Base-by-base conservation (phyloP, 1,140 invertebrate genomes). In the Drosophila aff. region DNA sequence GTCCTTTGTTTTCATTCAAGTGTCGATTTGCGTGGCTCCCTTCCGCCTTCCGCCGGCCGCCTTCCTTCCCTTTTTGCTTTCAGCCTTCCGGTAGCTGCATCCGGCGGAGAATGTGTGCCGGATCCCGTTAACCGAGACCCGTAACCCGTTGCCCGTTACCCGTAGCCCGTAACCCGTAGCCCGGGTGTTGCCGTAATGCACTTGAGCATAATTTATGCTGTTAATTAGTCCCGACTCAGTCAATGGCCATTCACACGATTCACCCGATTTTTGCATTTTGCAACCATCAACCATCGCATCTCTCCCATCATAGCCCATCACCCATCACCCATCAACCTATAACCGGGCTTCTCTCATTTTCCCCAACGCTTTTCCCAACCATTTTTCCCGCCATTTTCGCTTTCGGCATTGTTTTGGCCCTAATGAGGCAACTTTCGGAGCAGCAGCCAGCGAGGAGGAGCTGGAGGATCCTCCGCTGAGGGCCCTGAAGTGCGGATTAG, bases 171-270 rank as follows among this genome's bases (percentile, higher is more conserved):
- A 36, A 26, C 47, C 49, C 43, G 40, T 72, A 44, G 43, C 28
- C 62, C 49, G 63, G 68, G 85, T 81, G 81, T 90, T 74, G 63
- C 68, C 50, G 66, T 84, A 89, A 84, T 89, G 80, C 81, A 89
- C 84, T 89, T 89, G 84, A 90, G 75, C 85, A 89, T 89, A 89
- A 89, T 89, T 84, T 89, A 89, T 81, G 84, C 85, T 89, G 84
- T 89, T 89, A 89, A 89, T 89, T 89, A 89, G 85, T 89, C 73
- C 66, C 66, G 41, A 63, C 64, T 46, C 53, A 57, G 36, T 79
- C 76, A 79, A 78, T 78, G 76, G 76, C 67, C 79, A 82, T 87
- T 87, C 76, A 82, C 69, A 65, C 79, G 69, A 46, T 52, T 57
- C 67, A 28, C 65, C 40, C 64, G 64, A 71, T 71, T 71, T 66